Base-by-base conservation (phyloP, 2,888 invertebrate genomes). In the Rhaphigaster nebulosa region DNA sequence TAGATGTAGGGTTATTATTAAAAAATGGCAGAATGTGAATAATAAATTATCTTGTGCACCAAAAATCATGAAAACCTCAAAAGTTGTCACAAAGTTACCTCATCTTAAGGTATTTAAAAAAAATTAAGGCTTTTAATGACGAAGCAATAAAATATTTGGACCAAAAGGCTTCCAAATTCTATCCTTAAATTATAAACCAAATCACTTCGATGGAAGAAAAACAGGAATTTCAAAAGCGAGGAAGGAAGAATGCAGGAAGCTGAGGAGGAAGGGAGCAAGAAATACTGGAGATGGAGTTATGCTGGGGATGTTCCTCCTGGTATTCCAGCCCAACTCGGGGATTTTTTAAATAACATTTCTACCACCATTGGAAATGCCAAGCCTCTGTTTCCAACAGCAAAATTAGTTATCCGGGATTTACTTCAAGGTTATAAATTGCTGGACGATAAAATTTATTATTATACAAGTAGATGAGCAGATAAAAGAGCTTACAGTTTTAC, bases 331-430 rank as follows among this genome's bases (percentile, higher is more conserved):
- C 41, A 84, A 45, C 45, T 45, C 84, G 45, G 13, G n/a, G 45
- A 50, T 84, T 84, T 84, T 50, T 84, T n/a, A 50, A 84, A 84
- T 84, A 45, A 50, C 84, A 45, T 84, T 84, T 84, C 84, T 23
- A 76, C 70, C 84, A 8, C 34, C 45, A 50, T 84, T n/a, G 45
- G 45, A 26, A 84, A 45, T 45, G 26, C n/a, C n/a, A 12, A 3
- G 0, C 38, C 38, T 15, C 34, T 76, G 20, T 38, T 34, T 38
- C 34, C 34, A 20, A 12, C 6, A 23, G 20, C 38, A 38, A 13
- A 76, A 76, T 76, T 38, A 76, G 34, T 76, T 38, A 65, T 29
- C 15, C 18, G 18, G 38, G 38, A 76, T 76, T 38, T 38, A 38
- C 34, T 70, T 20, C 6, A 20, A 20, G 70, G 1, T 6, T 34